These are phyloP conservation scores for Mythimna ferrago DNA, from an alignment of 2,888 invertebrate species.

Conservation along the genomic window DNA sequence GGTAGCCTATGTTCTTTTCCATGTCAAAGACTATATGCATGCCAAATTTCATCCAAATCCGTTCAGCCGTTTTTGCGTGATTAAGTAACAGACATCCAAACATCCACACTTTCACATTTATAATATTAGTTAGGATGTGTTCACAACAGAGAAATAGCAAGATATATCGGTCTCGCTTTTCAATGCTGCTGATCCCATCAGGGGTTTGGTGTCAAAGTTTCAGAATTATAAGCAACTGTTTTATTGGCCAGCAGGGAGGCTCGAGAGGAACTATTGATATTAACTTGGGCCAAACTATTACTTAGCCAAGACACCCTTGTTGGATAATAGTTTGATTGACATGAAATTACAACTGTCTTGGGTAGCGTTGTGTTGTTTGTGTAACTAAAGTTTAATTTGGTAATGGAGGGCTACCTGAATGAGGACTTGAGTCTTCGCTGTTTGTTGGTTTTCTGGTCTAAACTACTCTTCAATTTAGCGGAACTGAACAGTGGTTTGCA, in stretches of 20 bases:
- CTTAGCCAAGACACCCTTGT: slow-evolving; percentile 3
- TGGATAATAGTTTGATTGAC: slow-evolving; percentile 40
- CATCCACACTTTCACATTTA: no score
- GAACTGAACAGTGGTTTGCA: no score
- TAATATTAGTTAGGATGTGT: no score
- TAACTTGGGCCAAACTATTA: slow-evolving; percentile 1
- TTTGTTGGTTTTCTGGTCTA: neutral
- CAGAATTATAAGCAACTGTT: slow-evolving; percentile 28
- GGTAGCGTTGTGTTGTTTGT: neutral
- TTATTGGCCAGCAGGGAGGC: slow-evolving; percentile 37
- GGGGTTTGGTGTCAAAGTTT: slow-evolving; percentile 30
- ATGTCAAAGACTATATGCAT: no score
- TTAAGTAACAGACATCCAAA: no score
- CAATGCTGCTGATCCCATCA: slow-evolving; percentile 34
- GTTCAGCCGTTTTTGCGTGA: no score
- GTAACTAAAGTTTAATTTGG: slow-evolving; percentile 16
- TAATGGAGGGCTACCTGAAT: neutral
- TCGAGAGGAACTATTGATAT: slow-evolving; percentile 21
- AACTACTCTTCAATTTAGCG: no score
- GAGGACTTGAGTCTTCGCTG: neutral
- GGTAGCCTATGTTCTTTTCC: no score
- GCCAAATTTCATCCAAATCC: no score
- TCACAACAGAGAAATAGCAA: slow-evolving; percentile 13
- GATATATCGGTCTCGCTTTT: slow-evolving; percentile 27
- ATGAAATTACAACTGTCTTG: slow-evolving; percentile 33